A percentile compares a stretch with the other conserved stretches of the same genome.
These are phyloP conservation scores for Carduelis carduelis DNA, from an alignment of 2,797 vertebrate species.

Conservation along the genomic window DNA sequence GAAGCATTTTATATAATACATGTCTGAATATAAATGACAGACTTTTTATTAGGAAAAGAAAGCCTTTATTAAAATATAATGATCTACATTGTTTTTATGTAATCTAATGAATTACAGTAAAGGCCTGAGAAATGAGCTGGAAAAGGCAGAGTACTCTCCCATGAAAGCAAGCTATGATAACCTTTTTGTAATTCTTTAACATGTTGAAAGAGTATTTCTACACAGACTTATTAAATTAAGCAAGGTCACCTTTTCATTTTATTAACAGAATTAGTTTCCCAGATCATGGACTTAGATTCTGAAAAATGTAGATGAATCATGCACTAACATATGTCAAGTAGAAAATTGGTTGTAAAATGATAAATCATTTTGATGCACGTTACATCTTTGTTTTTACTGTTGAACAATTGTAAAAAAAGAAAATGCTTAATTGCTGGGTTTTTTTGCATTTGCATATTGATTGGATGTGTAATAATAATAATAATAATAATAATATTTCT, in stretches of 20 bases:
- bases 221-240: constrained; percentile 76
- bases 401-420: neutral
- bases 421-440: neutral
- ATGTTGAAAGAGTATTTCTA: constrained; percentile 77
- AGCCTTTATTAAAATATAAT: constrained; percentile 58
- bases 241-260: constrained; percentile 81
- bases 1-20: neutral
- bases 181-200: constrained; percentile 74
- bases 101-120: constrained; percentile 54
- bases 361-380: neutral
- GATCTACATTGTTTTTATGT: constrained; percentile 58
- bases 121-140: constrained; percentile 60
- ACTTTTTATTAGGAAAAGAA: constrained; percentile 47
- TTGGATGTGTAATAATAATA: neutral
- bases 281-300: constrained; percentile 69
- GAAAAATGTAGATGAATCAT: constrained; percentile 46
- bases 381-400: neutral
- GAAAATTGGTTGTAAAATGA: constrained; percentile 42
- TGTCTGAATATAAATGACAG: constrained; percentile 45
- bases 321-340: constrained; percentile 48
- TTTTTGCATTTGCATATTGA: neutral
- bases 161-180: constrained; percentile 64
- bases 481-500: constrained; percentile 8
- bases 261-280: constrained; percentile 71
- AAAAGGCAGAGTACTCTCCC: constrained; percentile 54